phyloP scores from a whole-genome alignment of 2,113 vertebrate genomes.

The Mastomys coucha region DNA sequence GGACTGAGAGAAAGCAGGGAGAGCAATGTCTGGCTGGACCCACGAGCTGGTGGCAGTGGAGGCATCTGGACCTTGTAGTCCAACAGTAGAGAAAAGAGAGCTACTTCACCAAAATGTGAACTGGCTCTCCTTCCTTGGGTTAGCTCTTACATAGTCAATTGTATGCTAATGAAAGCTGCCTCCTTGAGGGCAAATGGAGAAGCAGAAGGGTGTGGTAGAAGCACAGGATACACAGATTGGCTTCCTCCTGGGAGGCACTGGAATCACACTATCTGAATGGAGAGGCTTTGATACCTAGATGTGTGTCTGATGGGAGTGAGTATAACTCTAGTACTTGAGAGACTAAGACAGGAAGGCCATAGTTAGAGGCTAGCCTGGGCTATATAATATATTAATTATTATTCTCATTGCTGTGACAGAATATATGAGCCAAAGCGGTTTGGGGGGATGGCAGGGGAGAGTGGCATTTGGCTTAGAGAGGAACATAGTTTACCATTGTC shows the following conservation, averaged over 20 bases:
- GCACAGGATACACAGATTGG: neutral
- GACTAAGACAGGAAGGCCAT: neutral
- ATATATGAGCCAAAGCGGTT: neutral
- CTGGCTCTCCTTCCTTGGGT: neutral
- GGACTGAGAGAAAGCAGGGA: neutral
- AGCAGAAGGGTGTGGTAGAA: neutral
- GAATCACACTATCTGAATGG: neutral
- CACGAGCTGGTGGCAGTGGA: neutral
- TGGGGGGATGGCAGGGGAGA: too few species aligned
- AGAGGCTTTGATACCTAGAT: neutral
- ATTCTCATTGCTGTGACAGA: neutral
- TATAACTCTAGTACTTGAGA: neutral
- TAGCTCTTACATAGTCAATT: neutral
- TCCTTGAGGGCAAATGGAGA: neutral
- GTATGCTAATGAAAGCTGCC: neutral
- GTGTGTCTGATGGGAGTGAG: neutral
- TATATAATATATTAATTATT: neutral
- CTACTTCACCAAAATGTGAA: constrained; percentile 33
- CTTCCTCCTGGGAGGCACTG: neutral
- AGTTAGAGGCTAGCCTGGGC: neutral
- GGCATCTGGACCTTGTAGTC: neutral
- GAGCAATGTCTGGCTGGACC: neutral
- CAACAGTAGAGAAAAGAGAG: neutral
- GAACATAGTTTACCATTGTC: too few species aligned
- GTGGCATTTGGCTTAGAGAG: neutral